Evolutionary conservation across 2,888 invertebrate species (phyloP), one percentile per base, ranked within the genome.

Genomic region (Dinocampus coccinellae): DNA sequence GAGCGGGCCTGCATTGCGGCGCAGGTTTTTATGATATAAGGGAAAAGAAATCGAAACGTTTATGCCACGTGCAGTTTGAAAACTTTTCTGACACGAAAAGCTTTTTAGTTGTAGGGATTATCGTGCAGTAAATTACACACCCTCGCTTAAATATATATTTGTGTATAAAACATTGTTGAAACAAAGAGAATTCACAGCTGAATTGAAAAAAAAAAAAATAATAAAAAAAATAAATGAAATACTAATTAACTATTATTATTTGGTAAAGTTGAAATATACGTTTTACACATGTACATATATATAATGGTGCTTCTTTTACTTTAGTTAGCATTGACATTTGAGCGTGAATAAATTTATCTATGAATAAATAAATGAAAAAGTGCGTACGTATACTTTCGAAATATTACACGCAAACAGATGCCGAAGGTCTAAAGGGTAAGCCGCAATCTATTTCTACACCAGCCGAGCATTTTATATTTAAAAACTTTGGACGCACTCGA

Each of bases 1-100:
- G 75, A 75, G 74, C 67, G 73, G 72, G 75, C 77, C 7, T 79
- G 78, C 79, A 79, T 79, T 79, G 77, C 79, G 76, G 77, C 75
- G 69, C 66, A 52, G 67, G 69, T 72, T 72, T 72, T 75, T 72
- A 72, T 68, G 72, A 70, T 70, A 73, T 65, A 66, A 70, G 34
- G 60, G 34, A 60, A 34, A 22, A 34, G 22, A 34, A 60, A 20
- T 34, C 34, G 34, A 60, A 34, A 36, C 36, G 34, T 53, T 58
- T 66, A 61, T 52, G 29, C 61, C 58, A n/a, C 26, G 34, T 52
- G 66, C 47, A 55, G 53, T 66, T 62, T 60, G 47, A 61, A 71
- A 71, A 66, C 55, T 71, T 66, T 42, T 61, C 39, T 55, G 33
- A 62, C 71, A 71, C 71, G 71, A 66, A 71, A 71, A 71, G 52